These are phyloP conservation scores for Sarcophaga subvicina DNA, from an alignment of 2,888 invertebrate genomes.

Conservation along the genomic window DNA sequence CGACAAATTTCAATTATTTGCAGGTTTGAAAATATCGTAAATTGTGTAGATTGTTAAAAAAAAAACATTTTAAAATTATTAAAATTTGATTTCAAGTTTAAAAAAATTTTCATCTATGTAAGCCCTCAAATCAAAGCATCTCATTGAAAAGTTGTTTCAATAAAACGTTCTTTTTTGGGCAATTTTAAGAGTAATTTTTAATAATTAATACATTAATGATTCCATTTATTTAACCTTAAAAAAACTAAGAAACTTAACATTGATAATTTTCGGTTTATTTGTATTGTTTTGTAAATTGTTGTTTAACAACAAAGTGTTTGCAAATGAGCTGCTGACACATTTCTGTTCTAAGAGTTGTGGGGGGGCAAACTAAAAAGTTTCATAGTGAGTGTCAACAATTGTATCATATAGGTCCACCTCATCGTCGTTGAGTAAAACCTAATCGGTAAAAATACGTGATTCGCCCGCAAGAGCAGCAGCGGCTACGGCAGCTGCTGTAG, in stretches of 20 bases:
- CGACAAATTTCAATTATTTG: not conserved
- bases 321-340: constrained; percentile 11
- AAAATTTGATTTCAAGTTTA: too few species aligned
- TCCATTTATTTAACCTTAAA: not conserved
- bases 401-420: constrained; percentile 57
- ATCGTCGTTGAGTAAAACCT: constrained; percentile 59
- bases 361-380: constrained; percentile 47
- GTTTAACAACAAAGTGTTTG: constrained; percentile 46
- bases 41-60: too few species aligned
- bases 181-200: too few species aligned
- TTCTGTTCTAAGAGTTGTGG: not conserved
- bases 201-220: too few species aligned
- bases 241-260: not conserved
- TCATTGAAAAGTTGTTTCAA: too few species aligned
- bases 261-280: constrained; percentile 41
- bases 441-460: constrained; percentile 71
- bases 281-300: constrained; percentile 32
- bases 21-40: too few species aligned
- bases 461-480: constrained; percentile 64
- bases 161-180: too few species aligned
- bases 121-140: too few species aligned
- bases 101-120: too few species aligned
- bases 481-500: constrained; percentile 60
- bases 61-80: too few species aligned
- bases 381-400: constrained; percentile 59